A percentile compares a stretch with the other conserved stretches of the same genome.
Conservation (phyloP, 2,113 vertebrate genomes). For the Myotis yumanensis region DNA sequence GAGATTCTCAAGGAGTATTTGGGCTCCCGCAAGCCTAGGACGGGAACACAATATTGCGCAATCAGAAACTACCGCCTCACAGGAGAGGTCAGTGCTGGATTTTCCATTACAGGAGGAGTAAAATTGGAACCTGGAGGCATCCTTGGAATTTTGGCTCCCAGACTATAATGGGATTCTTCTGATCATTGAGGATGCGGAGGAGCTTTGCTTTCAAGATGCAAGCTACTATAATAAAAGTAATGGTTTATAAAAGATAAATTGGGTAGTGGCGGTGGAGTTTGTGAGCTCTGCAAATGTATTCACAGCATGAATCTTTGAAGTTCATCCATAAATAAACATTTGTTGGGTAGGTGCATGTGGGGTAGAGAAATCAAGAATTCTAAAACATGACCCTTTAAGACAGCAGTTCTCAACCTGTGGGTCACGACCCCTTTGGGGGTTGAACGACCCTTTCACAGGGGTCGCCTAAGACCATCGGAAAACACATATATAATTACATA, state of each 20-base stretch:
- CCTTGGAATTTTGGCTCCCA: conserved; percentile 54
- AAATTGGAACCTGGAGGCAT: conserved; percentile 61
- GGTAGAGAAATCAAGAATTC: conserved; percentile 41
- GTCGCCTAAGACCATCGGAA: too few relatives aligned
- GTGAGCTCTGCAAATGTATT: background rate
- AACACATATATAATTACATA: too few relatives aligned
- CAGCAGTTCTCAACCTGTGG: too few relatives aligned
- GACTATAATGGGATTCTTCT: background rate
- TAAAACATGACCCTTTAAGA: conserved; percentile 8
- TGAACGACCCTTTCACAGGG: too few relatives aligned
- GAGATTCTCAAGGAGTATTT: conserved; percentile 27
- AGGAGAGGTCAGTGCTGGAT: conserved; percentile 42
- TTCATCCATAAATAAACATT: conserved; percentile 11
- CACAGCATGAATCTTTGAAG: conserved; percentile 15
- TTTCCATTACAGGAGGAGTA: conserved; percentile 63
- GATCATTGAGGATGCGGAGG: background rate
- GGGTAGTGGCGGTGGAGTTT: background rate
- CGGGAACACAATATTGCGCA: conserved; percentile 11
- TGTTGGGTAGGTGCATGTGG: background rate
- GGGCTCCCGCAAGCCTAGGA: background rate
- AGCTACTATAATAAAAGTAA: conserved; percentile 24
- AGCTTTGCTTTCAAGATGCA: background rate
- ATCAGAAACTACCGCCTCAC: conserved; percentile 54
- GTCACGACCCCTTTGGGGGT: too few relatives aligned
- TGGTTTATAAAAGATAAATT: conserved; percentile 35